Conservation (phyloP, 2,797 vertebrate genomes). For the Syngnathus acus region DNA sequence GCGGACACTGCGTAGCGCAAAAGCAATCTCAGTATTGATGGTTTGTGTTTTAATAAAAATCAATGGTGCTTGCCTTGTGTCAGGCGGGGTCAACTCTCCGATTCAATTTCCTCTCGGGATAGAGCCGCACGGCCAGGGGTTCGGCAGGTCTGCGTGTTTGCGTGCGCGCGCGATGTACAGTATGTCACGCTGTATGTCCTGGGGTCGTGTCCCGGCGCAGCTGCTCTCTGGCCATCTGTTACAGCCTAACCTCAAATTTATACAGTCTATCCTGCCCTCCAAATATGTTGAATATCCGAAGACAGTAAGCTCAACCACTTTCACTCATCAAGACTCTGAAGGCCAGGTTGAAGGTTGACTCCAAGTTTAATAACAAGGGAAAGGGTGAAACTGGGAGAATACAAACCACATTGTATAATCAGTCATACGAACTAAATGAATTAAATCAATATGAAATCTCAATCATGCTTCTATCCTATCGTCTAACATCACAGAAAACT, state of each 20-base stretch:
- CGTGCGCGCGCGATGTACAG: slow-evolving; percentile 5
- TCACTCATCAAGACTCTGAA: too few species aligned
- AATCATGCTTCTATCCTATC: too few species aligned
- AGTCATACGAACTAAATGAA: too few species aligned
- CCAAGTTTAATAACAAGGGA: too few species aligned
- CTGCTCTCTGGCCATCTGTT: not conserved
- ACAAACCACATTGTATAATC: too few species aligned
- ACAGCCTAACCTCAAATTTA: not conserved
- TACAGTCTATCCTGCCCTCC: not conserved
- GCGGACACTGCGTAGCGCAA: slow-evolving; percentile 40
- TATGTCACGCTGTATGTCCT: not conserved
- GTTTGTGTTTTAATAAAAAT: slow-evolving; percentile 67
- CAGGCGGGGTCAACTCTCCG: slow-evolving; percentile 61
- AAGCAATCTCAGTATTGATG: slow-evolving; percentile 69
- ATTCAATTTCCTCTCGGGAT: slow-evolving; percentile 69
- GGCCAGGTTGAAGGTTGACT: too few species aligned
- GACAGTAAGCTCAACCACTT: too few species aligned
- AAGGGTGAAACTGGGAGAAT: too few species aligned
- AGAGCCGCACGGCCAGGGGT: slow-evolving; percentile 31
- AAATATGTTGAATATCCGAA: too few species aligned
- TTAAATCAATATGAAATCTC: too few species aligned
- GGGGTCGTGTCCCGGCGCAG: slow-evolving; percentile 1
- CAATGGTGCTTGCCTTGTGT: slow-evolving; percentile 65
- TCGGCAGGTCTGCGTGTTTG: slow-evolving; percentile 1
- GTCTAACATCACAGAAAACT: too few species aligned